Evolutionary conservation across 2,113 vertebrate genomes (phyloP).

Genomic region (Acrocephalus kingi): DNA sequence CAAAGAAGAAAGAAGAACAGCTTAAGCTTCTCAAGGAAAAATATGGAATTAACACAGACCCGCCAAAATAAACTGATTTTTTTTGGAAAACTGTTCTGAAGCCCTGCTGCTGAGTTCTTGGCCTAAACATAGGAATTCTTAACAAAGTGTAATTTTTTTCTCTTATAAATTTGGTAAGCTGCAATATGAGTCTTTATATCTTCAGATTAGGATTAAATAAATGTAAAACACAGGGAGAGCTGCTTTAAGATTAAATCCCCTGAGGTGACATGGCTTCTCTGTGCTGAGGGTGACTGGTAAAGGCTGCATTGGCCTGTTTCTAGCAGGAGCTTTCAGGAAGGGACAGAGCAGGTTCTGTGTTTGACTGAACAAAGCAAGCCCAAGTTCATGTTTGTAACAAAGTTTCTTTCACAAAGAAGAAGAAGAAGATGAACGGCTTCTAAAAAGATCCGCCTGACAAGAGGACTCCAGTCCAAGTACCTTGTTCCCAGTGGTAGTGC

Average conservation of each 20-base stretch:
- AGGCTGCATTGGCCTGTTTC: background rate
- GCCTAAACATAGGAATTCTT: background rate
- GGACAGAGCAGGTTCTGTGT: fast-evolving
- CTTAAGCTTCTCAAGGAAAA: conserved; percentile 98
- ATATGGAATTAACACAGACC: conserved; percentile 98
- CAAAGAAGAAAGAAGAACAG: conserved; percentile 99
- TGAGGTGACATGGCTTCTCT: fast-evolving
- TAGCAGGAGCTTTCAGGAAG: background rate
- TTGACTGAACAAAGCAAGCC: background rate
- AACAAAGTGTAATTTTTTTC: background rate
- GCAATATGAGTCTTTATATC: background rate
- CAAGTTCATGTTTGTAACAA: fast-evolving
- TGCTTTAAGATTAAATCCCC: background rate
- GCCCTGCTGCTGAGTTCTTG: fast-evolving
- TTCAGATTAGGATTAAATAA: background rate
- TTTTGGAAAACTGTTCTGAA: background rate
- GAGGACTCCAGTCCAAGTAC: background rate
- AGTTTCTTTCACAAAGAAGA: background rate
- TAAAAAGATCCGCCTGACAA: background rate
- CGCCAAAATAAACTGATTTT: conserved; percentile 83
- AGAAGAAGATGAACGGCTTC: fast-evolving
- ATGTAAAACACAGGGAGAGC: background rate
- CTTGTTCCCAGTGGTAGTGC: background rate
- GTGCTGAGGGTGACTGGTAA: background rate
- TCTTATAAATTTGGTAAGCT: background rate